A percentile compares a stretch with the other conserved stretches of the same genome.
Conservation (phyloP, 35 echinoderm and acorn worm species). For the Amphiura filiformis region DNA sequence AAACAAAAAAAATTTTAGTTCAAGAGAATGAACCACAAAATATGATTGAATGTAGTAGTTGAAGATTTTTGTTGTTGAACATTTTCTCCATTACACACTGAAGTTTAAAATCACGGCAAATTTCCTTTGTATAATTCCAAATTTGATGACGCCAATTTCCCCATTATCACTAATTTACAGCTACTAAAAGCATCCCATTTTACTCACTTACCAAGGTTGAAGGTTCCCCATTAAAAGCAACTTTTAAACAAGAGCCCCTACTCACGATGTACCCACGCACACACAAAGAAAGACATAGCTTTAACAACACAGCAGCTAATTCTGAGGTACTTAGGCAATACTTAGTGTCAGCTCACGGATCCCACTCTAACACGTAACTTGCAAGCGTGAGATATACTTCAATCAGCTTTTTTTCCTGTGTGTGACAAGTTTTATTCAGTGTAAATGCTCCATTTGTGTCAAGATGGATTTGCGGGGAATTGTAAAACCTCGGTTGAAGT, state of each 20-base stretch:
- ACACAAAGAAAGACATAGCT: not conserved
- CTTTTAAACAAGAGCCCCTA: not conserved
- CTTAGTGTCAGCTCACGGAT: no score
- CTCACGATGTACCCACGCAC: not conserved
- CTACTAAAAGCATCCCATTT: not conserved
- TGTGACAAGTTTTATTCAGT: not conserved
- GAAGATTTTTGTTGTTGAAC: no score
- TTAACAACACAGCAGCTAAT: not conserved
- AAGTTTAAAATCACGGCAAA: not conserved
- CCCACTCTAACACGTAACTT: no score
- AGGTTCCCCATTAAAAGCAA: not conserved
- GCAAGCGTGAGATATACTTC: no score
- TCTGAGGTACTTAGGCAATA: not conserved
- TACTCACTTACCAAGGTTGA: not conserved
- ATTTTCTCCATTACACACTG: not conserved
- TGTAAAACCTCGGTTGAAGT: no score
- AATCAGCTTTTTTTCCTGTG: not conserved
- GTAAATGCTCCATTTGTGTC: not conserved
- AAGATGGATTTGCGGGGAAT: no score
- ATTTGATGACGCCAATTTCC: not conserved
- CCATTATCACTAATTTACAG: not conserved
- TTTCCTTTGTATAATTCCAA: no score
- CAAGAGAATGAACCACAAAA: no score
- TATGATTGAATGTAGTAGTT: no score
- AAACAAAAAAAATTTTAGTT: no score